Evolutionary conservation across 2,888 invertebrate species (phyloP), one percentile per base, ranked within the genome.

Genomic region (Masnerella sp.): DNA sequence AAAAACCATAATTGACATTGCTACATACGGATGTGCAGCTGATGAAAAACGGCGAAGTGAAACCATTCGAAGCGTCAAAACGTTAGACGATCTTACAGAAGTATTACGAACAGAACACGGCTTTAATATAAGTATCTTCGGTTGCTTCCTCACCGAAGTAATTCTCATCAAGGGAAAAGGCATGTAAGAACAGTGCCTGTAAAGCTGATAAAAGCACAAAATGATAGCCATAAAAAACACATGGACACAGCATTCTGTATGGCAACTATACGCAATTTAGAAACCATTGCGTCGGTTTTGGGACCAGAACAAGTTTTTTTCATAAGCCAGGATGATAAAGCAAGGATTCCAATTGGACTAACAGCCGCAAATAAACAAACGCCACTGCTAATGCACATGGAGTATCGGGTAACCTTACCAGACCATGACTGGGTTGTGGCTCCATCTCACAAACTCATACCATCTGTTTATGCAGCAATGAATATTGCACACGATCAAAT

Each of bases 311-410:
- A 76, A 45, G 65, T 68, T 11, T 36, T 58, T 9, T 81, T 82
- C 76, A 47, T 83, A 51, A 79, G 80, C 56, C 80, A 82, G 70
- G 84, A 85, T 74, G 82, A 84, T 64, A 83, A 85, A 78, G 83
- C 84, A 9, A 70, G 84, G 36, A 81, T 87, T 2, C 82, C 86
- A 9, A 76, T 87, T 47, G 84, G 87, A 15, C 36, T 86, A 20
- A 79, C 86, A 28, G 86, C 88, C 22, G 88, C 84, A 58, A 84
- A 84, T 51, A 83, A 82, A 49, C 87, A 88, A 80, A 79, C 81
- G n/a, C 84, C 83, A 11, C 62, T 84, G 5, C 51, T 84, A 2
- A 82, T 84, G 83, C 80, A 81, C 43, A 28, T 84, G 34, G 78
- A 82, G 8, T 81, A 82, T 52, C 62, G 65, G 14, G 77, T 81